Percentiles rank a stretch among this genome's conserved stretches.
These are phyloP conservation scores for Torymus texanus DNA, from an alignment of 2,888 invertebrate species.

Conservation along the genomic window DNA sequence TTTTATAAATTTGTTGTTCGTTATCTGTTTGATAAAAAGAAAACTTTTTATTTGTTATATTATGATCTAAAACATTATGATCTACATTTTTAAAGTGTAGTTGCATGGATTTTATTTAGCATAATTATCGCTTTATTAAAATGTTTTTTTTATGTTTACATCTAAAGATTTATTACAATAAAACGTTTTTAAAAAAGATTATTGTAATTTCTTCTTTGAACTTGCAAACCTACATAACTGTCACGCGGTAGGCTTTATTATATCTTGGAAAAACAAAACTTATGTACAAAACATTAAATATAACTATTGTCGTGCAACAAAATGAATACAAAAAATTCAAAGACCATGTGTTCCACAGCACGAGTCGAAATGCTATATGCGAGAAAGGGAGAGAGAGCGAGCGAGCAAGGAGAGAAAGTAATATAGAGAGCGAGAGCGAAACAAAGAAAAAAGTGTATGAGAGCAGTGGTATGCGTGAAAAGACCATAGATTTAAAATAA, in stretches of 20 bases:
- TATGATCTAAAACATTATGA: too few species aligned
- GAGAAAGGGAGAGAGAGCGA: background rate
- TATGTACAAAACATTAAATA: conserved; percentile 47
- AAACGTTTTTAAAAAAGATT: background rate
- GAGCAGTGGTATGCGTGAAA: conserved; percentile 34
- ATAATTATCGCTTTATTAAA: too few species aligned
- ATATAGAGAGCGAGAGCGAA: conserved; percentile 52
- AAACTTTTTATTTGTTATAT: too few species aligned
- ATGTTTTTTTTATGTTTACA: too few species aligned
- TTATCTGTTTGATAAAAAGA: too few species aligned
- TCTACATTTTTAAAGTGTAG: too few species aligned
- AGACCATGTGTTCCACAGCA: conserved; percentile 63
- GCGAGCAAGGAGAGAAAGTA: conserved; percentile 37
- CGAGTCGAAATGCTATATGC: conserved; percentile 29
- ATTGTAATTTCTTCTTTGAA: conserved; percentile 27
- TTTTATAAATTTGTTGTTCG: too few species aligned
- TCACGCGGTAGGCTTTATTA: conserved; percentile 40
- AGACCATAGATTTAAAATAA: conserved; percentile 58
- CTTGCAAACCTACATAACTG: conserved; percentile 16
- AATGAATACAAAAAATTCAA: conserved; percentile 49
- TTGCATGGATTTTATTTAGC: too few species aligned
- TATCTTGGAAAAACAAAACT: conserved; percentile 42
- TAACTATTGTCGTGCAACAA: conserved; percentile 38
- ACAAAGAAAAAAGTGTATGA: conserved; percentile 48
- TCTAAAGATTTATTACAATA: background rate